phyloP scores from a whole-genome alignment of 2,797 vertebrate genomes.

The Enteromius unitaeniatus region DNA sequence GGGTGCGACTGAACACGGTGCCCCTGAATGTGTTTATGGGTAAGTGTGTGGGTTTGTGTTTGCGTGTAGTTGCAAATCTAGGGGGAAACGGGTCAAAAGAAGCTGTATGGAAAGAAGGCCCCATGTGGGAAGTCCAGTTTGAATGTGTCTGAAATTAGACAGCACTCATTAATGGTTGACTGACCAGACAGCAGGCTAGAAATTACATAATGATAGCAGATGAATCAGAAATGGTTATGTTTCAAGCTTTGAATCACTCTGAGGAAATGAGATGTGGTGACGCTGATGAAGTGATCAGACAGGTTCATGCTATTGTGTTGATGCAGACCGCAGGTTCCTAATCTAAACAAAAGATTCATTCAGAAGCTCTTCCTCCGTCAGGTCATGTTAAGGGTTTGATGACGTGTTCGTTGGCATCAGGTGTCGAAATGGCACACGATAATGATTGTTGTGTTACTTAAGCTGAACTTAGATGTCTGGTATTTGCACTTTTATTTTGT shows the following conservation, averaged over 20 bases:
- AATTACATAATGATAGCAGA: constrained; percentile 14
- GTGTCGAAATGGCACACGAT: constrained; percentile 6
- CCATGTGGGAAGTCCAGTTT: constrained; percentile 14
- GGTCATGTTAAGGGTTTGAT: constrained; percentile 15
- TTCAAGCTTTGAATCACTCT: neutral
- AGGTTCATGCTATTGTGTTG: neutral
- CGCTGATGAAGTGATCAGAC: constrained; percentile 18
- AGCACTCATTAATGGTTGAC: neutral
- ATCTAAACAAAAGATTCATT: constrained; percentile 32
- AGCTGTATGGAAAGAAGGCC: neutral
- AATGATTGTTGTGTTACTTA: neutral
- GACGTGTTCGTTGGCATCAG: neutral
- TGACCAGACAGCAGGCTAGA: neutral
- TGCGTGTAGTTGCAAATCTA: constrained; percentile 6
- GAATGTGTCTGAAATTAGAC: constrained; percentile 13
- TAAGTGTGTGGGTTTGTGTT: constrained; percentile 38
- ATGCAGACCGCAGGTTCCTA: neutral
- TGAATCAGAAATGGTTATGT: neutral
- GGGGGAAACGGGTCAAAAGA: neutral
- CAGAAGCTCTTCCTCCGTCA: neutral
- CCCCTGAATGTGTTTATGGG: constrained; percentile 41
- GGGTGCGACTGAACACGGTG: constrained; percentile 26
- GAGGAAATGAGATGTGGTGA: constrained; percentile 1
- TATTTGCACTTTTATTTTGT: neutral
- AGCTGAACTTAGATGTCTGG: neutral